Evolutionary conservation across 2,888 invertebrate genomes (phyloP).

Genomic region (Lasioglossum vierecki): DNA sequence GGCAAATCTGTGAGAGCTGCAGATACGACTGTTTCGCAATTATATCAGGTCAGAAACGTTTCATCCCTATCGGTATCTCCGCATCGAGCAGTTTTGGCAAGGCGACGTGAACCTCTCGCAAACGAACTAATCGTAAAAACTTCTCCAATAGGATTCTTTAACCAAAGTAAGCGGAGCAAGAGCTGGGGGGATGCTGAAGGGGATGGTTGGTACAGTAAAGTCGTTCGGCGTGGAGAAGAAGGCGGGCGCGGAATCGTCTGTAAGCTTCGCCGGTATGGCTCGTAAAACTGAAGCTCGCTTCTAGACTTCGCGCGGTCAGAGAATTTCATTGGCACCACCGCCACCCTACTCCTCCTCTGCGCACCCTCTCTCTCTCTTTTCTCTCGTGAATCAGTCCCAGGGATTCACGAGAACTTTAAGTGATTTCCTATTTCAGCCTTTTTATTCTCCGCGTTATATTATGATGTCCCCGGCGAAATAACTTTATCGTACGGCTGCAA

Average conservation of each 20-base stretch:
- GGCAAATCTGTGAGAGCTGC: background rate
- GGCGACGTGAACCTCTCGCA: constrained; percentile 56
- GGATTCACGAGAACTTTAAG: constrained; percentile 59
- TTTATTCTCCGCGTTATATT: constrained; percentile 35
- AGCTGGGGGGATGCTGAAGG: constrained; percentile 5
- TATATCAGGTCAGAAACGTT: background rate
- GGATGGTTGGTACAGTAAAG: constrained; percentile 42
- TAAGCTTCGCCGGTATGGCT: constrained; percentile 68
- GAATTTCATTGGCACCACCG: constrained; percentile 68
- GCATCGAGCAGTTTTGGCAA: constrained; percentile 28
- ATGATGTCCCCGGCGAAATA: constrained; percentile 35
- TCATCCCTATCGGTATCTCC: constrained; percentile 18
- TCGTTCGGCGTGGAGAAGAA: constrained; percentile 54
- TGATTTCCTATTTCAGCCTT: constrained; percentile 56
- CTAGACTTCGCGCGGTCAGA: constrained; percentile 50
- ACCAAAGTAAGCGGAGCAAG: constrained; percentile 58
- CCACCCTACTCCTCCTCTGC: background rate
- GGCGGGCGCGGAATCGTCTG: constrained; percentile 58
- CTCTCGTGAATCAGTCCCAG: constrained; percentile 22
- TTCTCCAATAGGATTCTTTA: constrained; percentile 73
- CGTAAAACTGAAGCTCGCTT: constrained; percentile 65
- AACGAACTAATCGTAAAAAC: constrained; percentile 74
- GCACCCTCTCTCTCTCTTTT: background rate
- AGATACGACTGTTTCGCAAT: background rate
- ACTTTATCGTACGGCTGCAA: constrained; percentile 30